Percentiles rank a stretch among this genome's conserved stretches.
phyloP scores from a whole-genome alignment of 2,797 vertebrate genomes.

The Micromesistius poutassou region DNA sequence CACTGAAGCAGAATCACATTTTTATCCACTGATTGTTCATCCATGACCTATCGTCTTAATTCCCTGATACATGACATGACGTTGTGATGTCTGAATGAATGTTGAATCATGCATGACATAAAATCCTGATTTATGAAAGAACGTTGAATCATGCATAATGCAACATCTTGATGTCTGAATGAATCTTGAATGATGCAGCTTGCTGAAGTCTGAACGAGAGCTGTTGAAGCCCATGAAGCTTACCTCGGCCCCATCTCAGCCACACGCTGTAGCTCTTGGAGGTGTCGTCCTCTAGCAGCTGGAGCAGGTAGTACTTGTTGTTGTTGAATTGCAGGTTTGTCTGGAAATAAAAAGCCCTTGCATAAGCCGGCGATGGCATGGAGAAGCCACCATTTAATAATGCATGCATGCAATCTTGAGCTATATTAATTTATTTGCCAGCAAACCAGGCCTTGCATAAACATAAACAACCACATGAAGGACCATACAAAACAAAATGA shows the following conservation, averaged over 20 bases:
- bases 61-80: no score
- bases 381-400: neutral
- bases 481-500: neutral
- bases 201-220: neutral
- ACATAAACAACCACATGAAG: neutral
- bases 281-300: constrained; percentile 81
- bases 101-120: no score
- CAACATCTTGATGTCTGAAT: no score
- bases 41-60: no score
- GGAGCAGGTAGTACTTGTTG: constrained; percentile 91
- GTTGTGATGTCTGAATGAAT: no score
- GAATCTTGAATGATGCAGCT: no score
- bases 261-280: constrained; percentile 80
- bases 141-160: no score
- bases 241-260: constrained; percentile 90
- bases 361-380: neutral
- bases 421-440: neutral
- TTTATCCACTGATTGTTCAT: no score
- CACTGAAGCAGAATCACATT: no score
- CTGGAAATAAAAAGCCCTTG: constrained; percentile 53
- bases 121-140: no score
- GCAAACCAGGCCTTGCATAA: neutral
- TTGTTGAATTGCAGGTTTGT: constrained; percentile 91
- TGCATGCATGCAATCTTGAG: neutral
- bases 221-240: constrained; percentile 13